These are phyloP conservation scores for Cyprinus carpio DNA, from an alignment of 2,113 vertebrate genomes.

Conservation along the genomic window DNA sequence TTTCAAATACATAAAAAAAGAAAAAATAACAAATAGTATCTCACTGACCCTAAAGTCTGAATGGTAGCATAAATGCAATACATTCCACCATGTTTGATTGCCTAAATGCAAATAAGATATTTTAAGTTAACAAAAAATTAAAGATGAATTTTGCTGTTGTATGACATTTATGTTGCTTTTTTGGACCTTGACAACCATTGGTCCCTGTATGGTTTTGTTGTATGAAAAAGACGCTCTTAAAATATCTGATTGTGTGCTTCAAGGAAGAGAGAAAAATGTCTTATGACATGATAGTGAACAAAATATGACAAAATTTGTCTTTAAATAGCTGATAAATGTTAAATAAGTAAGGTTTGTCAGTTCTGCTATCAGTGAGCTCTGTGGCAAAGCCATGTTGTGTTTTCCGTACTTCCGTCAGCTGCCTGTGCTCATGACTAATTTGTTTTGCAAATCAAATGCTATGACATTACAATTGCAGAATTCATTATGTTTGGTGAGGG, in stretches of 20 bases:
- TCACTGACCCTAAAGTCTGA: not conserved
- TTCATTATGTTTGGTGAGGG: slow-evolving; percentile 36
- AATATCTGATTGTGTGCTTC: not conserved
- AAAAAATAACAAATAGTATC: no score
- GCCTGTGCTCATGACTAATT: slow-evolving; percentile 31
- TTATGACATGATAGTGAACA: not conserved
- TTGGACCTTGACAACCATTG: not conserved
- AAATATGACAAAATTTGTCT: not conserved
- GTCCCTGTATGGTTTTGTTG: not conserved
- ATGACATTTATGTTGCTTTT: no score
- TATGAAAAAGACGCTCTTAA: not conserved
- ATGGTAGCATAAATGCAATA: not conserved
- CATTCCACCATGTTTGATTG: not conserved
- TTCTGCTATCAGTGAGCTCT: not conserved
- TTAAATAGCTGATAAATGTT: not conserved
- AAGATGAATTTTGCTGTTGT: no score
- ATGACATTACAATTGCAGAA: slow-evolving; percentile 41
- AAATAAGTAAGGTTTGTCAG: not conserved
- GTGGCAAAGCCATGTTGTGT: not conserved
- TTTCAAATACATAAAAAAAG: no score
- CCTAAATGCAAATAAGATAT: no score
- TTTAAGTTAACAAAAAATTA: no score
- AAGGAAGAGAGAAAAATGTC: not conserved
- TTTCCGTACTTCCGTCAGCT: slow-evolving; percentile 4
- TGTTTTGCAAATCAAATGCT: slow-evolving; percentile 46